Evolutionary conservation across 30 jellyfish, hydroid and myxozoan genomes (phyloP), one percentile per base, ranked within the genome.

Genomic region (Hydractinia symbiolongicarpus): DNA sequence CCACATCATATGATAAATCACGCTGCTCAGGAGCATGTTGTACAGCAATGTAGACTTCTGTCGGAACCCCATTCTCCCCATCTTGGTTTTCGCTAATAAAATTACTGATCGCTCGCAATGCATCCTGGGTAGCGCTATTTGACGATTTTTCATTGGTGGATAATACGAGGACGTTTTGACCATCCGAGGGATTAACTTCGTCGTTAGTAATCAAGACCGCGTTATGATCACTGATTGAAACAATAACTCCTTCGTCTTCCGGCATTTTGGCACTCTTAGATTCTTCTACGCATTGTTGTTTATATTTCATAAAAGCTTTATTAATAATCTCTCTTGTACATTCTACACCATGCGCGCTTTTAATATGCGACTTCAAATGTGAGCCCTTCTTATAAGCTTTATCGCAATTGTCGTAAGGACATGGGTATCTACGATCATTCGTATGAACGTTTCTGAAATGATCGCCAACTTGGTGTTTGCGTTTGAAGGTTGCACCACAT

Each of bases 161-260:
- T 51, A 64, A 64, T 64, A 64, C 40, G 74, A 64, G 52, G 74
- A 51, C 52, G 52, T 64, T 64, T 64, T 64, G 19, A 64, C 40
- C 40, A n/a, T 64, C 74, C 17, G 74, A 6, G 52, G 17, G 19
- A 44, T 44, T 6, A n/a, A 64, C 74, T n/a, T 44, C 40, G 74
- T 64, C 52, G 19, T 64, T 64, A 7, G 9, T 13, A 64, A 64
- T 64, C 52, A 64, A 64, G 52, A 13, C 74, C 40, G 40, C 74
- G 74, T 30, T 30, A 64, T 64, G 74, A 64, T 64, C 74, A 6
- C 52, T 64, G 74, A 64, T 64, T 64, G 74, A 64, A 64, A 64
- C 40, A 44, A 64, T 51, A 13, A 8, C 16, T 51, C 74, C 74
- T 30, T 30, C 44, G 44, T 30, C 44, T 30, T 30, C 44, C 44